These are phyloP conservation scores for Pterobdella sp. DNA, from an alignment of 2,888 invertebrate species.

Conservation along the genomic window DNA sequence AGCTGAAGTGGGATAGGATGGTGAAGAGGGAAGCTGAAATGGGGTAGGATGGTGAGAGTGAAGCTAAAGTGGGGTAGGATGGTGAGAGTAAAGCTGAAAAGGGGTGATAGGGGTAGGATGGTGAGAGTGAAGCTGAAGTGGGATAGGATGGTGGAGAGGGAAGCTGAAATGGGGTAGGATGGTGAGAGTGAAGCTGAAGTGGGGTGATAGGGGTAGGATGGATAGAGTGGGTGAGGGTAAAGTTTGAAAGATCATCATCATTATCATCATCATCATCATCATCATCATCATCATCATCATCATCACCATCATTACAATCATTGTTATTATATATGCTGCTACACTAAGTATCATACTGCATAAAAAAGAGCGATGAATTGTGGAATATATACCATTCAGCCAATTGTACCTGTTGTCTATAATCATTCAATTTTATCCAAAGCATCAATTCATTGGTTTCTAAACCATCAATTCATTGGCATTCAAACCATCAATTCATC, in stretches of 20 bases:
- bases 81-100: neutral
- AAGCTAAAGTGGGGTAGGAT: neutral
- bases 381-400: too few species aligned
- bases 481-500: too few species aligned
- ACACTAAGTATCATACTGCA: too few species aligned
- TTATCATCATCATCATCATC: slow-evolving; percentile 28
- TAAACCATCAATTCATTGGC: too few species aligned
- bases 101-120: neutral
- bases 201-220: neutral
- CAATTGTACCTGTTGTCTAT: too few species aligned
- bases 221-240: neutral
- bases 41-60: neutral
- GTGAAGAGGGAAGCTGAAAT: neutral
- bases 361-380: too few species aligned
- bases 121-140: neutral
- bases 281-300: slow-evolving; percentile 28
- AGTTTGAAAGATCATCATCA: slow-evolving; percentile 12
- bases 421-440: too few species aligned
- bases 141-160: neutral
- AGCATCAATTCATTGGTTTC: too few species aligned
- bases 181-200: neutral
- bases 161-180: neutral
- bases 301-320: too few species aligned
- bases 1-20: neutral
- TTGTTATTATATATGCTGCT: too few species aligned